These are phyloP conservation scores for Rhynchophorus ferrugineus DNA, from an alignment of 1,140 invertebrate genomes.

Conservation along the genomic window DNA sequence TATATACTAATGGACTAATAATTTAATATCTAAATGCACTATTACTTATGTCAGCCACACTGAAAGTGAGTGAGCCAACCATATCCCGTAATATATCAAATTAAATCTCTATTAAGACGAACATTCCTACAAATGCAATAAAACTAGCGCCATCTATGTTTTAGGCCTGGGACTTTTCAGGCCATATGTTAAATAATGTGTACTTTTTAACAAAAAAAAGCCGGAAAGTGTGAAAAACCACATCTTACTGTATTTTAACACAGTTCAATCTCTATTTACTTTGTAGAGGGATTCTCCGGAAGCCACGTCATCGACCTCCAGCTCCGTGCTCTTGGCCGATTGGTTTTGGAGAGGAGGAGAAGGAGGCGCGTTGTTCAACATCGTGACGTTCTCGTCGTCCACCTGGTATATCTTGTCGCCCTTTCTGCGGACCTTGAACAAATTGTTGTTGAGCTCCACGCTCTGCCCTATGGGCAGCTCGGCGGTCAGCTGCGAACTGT, in stretches of 20 bases:
- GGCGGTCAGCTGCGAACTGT: background rate
- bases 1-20: too few relatives aligned
- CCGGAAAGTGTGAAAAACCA: background rate
- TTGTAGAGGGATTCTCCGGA: conserved; percentile 13
- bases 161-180: too few relatives aligned
- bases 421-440: background rate
- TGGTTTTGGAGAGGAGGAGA: background rate
- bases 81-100: too few relatives aligned
- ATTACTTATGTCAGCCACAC: too few relatives aligned
- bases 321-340: background rate
- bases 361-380: conserved; percentile 3
- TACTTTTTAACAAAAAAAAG: too few relatives aligned
- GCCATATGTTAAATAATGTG: too few relatives aligned
- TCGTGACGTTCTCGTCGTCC: conserved; percentile 5
- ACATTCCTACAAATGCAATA: too few relatives aligned
- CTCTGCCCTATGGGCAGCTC: background rate
- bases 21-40: too few relatives aligned
- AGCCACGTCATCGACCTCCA: background rate
- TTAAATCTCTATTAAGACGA: too few relatives aligned
- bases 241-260: background rate
- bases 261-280: background rate
- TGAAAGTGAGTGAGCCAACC: too few relatives aligned
- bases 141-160: too few relatives aligned
- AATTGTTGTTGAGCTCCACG: background rate
- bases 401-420: conserved; percentile 6